phyloP scores from a whole-genome alignment of 2,113 vertebrate genomes.

The Grallaria varia region DNA sequence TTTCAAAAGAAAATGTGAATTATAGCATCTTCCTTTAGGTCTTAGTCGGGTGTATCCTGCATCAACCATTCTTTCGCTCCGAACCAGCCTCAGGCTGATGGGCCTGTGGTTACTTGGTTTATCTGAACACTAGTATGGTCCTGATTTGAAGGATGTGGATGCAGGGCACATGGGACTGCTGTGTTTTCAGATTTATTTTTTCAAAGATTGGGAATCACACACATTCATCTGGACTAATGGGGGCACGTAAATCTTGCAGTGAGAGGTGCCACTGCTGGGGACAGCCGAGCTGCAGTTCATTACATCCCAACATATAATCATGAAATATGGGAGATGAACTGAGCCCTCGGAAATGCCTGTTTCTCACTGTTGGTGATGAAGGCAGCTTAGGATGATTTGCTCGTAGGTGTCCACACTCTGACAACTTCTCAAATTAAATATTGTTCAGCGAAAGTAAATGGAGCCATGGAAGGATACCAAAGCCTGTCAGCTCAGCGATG shows the following conservation, averaged over 20 bases:
- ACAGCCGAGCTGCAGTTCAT: not conserved
- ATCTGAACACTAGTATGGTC: not conserved
- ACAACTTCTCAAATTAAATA: not conserved
- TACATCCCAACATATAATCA: not conserved
- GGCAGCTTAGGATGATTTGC: conserved; percentile 19
- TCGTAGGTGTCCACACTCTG: not conserved
- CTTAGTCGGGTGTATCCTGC: not conserved
- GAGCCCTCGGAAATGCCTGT: not conserved
- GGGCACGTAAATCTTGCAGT: not conserved
- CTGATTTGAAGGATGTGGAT: not conserved
- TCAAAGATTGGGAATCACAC: not conserved
- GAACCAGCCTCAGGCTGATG: not conserved
- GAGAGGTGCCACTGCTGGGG: not conserved
- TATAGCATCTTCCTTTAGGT: not conserved
- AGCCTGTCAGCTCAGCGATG: not conserved
- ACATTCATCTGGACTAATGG: not conserved
- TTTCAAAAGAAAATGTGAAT: not conserved
- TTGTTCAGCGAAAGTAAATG: not conserved
- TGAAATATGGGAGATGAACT: not conserved
- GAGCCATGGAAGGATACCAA: not conserved
- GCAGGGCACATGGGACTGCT: not conserved
- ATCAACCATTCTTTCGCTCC: not conserved
- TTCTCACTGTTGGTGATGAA: not conserved
- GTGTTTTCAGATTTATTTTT: conserved; percentile 5
- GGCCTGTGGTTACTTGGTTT: not conserved